Evolutionary conservation across 2,888 invertebrate genomes (phyloP), one percentile per base, ranked within the genome.

Genomic region (Bedellia somnulentella): DNA sequence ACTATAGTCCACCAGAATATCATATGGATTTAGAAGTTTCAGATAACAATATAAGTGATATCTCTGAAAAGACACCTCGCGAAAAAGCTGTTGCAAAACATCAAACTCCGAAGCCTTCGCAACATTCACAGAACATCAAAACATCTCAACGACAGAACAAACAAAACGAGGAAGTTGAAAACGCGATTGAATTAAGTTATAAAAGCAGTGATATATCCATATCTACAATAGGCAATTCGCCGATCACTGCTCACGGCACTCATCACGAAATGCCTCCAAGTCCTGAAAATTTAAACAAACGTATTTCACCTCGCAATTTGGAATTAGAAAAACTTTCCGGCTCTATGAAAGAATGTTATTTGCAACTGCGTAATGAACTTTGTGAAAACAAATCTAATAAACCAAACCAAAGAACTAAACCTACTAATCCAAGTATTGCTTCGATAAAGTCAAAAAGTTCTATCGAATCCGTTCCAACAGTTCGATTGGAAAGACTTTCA

Each of bases 241-340:
- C 49, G 8, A 66, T 68, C 12, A 64, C 50, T 13, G 70, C 49
- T 2, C 67, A 67, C 17, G 61, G 60, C 0, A 52, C 56, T 24
- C 39, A 42, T 0, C 43, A 58, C n/a, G 64, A 66, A 43, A 31
- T 34, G 0, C 67, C 68, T 0, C 67, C 64, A 0, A 40, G 42
- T 27, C 32, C 45, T 0, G 38, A 44, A n/a, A 31, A 43, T 3
- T 45, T 62, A 3, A 31, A 35, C 2, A 38, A 55, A 41, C 33
- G 32, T 2, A 33, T 57, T 2, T 30, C 43, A 36, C 50, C 53
- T 0, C 46, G 70, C 13, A 45, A 52, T 30, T 31, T 62, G 21
- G 58, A 58, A 28, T 36, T 52, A 1, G 48, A 52, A 37, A 45
- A 57, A 31, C 35, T 58, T 11, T 45, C 51, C 24, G 29, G 41